Base-by-base conservation (phyloP, 1,140 invertebrate species). In the Ylistrum balloti region DNA sequence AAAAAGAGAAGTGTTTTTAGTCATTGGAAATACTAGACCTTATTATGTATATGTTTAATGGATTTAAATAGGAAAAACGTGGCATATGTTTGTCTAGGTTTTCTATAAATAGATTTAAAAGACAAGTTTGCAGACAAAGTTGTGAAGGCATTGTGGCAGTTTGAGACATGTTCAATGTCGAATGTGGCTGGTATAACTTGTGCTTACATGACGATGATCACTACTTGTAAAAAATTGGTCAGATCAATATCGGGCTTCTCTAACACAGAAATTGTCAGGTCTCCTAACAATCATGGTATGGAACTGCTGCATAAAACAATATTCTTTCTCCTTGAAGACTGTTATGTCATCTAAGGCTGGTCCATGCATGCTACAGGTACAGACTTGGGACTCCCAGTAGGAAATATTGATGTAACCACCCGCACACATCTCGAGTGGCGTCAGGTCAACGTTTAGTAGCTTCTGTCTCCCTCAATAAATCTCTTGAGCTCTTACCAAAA, bases 151-250 rank as follows among this genome's bases (percentile, higher is more conserved):
- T 74, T 74, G 56, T n/a, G n/a, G 28, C 56, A 74, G 56, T 74
- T 74, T 74, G 56, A 74, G 28, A 74, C 56, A 28, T 74, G 56
- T 74, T 74, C 56, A 74, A 74, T 74, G 56, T 74, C 56, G 28
- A 74, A 74, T 28, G 11, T 5, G 28, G 17, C 56, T 3, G n/a
- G 56, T 28, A 17, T 74, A 74, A 74, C 56, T 28, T 74, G 56
- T 74, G 56, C 56, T 74, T 74, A 74, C 56, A 74, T 74, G 56
- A 74, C 56, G 22, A 74, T 22, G 13, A 28, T 22, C 56, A 74
- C 5, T 74, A 74, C n/a, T 5, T 28, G 56, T 74, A 74, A 17
- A n/a, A 48, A 74, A 22, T 74, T n/a, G 56, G 56, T n/a, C 56
- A 74, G 28, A 74, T 74, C 56, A 74, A 74, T 74, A 74, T 7